These are phyloP conservation scores for Petaurus breviceps DNA, from an alignment of 2,113 vertebrate species.

Conservation along the genomic window DNA sequence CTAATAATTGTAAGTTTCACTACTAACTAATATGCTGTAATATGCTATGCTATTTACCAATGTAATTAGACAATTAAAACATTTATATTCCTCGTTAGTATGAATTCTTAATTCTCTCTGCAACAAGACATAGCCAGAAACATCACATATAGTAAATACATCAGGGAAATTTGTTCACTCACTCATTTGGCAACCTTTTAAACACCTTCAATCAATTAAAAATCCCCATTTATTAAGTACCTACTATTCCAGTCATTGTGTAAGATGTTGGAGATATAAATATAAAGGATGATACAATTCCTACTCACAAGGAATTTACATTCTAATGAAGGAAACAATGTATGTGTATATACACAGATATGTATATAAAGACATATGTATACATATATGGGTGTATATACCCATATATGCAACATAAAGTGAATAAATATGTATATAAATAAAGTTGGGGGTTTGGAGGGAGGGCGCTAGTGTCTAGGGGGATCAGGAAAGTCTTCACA, in stretches of 20 bases:
- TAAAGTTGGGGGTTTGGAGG: background rate
- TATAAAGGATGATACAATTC: background rate
- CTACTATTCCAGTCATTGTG: background rate
- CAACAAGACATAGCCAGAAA: constrained; percentile 28
- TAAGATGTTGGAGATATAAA: background rate
- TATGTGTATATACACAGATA: too few relatives aligned
- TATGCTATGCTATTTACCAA: constrained; percentile 42
- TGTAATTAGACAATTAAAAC: constrained; percentile 77
- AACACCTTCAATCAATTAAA: too few relatives aligned
- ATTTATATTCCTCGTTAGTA: constrained; percentile 76
- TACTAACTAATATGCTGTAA: constrained; percentile 47
- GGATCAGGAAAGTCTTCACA: background rate
- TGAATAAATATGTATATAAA: background rate
- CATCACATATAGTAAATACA: background rate
- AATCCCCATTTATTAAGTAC: background rate
- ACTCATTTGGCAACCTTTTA: background rate
- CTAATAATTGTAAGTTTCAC: constrained; percentile 33
- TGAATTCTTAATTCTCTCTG: constrained; percentile 58
- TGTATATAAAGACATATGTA: background rate
- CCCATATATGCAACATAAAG: background rate
- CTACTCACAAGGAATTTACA: background rate
- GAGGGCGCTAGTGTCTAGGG: too few relatives aligned
- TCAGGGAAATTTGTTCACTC: background rate
- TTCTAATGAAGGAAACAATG: background rate
- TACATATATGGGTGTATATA: too few relatives aligned